Percentiles rank a stretch among this genome's conserved stretches.
phyloP scores from a whole-genome alignment of 2,797 vertebrate species.

The Tenualosa thibaudeaui region DNA sequence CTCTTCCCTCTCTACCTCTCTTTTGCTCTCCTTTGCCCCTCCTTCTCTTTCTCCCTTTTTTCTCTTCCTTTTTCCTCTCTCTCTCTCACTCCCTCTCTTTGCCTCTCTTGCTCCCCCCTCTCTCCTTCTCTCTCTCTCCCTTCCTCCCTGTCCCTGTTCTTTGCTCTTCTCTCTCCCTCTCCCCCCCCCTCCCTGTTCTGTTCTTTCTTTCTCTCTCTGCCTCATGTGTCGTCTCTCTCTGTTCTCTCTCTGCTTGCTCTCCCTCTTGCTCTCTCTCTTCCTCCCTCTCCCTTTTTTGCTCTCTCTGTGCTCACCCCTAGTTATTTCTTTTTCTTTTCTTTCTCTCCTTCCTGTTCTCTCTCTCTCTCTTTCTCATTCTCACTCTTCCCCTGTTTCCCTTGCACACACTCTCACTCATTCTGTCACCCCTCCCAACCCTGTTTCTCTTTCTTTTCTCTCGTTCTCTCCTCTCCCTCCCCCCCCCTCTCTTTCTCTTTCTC shows the following conservation, averaged over 20 bases:
- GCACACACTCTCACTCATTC: constrained; percentile 16
- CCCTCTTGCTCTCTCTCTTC: constrained; percentile 25
- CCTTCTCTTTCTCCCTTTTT: background rate
- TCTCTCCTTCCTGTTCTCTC: background rate
- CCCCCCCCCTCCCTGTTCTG: background rate
- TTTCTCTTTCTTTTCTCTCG: constrained; percentile 29
- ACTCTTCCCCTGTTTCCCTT: background rate
- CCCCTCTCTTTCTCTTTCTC: background rate
- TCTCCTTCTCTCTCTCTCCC: constrained; percentile 38
- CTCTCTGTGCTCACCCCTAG: background rate
- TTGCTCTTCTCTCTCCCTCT: constrained; percentile 41
- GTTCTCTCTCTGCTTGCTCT: background rate
- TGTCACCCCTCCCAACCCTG: constrained; percentile 23
- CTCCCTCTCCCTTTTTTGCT: background rate
- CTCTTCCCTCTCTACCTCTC: constrained; percentile 25
- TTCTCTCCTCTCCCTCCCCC: constrained; percentile 10
- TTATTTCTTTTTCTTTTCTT: constrained; percentile 4
- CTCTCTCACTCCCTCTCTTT: constrained; percentile 1
- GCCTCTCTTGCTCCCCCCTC: constrained; percentile 4
- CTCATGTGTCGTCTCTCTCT: background rate
- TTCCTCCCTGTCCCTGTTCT: background rate
- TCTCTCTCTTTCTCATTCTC: background rate
- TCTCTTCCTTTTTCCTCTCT: constrained; percentile 39
- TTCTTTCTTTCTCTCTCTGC: background rate
- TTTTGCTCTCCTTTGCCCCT: constrained; percentile 32